These are phyloP conservation scores for Crotalus helleri DNA, from an alignment of 2,113 vertebrate genomes.

Conservation along the genomic window DNA sequence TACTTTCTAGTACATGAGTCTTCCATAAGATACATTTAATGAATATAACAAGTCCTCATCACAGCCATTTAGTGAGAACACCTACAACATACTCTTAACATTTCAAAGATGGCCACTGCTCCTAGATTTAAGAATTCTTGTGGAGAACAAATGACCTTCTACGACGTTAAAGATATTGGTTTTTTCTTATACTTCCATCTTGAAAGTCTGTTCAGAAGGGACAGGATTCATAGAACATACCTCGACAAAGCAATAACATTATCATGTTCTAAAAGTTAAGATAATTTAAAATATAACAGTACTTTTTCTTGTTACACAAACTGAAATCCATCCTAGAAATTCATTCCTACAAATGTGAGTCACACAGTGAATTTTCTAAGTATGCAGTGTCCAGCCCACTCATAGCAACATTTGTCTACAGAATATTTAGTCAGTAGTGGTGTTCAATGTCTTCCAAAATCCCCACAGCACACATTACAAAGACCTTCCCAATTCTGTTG, in stretches of 20 bases:
- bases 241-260: not conserved
- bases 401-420: not conserved
- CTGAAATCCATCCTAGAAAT: not conserved
- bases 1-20: not conserved
- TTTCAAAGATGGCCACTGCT: not conserved
- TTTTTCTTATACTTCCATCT: not conserved
- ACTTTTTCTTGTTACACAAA: not conserved
- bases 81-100: not conserved
- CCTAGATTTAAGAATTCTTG: not conserved
- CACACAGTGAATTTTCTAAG: not conserved
- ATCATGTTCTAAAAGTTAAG: not conserved
- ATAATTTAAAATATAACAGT: not conserved
- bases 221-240: not conserved
- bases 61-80: not conserved
- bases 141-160: not conserved
- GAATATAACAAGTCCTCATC: not conserved
- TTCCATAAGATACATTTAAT: not conserved
- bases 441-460: not conserved
- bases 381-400: fast-evolving
- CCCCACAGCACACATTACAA: not conserved
- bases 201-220: not conserved
- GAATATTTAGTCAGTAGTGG: not conserved
- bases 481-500: not conserved
- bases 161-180: not conserved
- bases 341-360: slow-evolving; percentile 7